These are phyloP conservation scores for Azemiops feae DNA, from an alignment of 2,113 vertebrate genomes.

Conservation along the genomic window DNA sequence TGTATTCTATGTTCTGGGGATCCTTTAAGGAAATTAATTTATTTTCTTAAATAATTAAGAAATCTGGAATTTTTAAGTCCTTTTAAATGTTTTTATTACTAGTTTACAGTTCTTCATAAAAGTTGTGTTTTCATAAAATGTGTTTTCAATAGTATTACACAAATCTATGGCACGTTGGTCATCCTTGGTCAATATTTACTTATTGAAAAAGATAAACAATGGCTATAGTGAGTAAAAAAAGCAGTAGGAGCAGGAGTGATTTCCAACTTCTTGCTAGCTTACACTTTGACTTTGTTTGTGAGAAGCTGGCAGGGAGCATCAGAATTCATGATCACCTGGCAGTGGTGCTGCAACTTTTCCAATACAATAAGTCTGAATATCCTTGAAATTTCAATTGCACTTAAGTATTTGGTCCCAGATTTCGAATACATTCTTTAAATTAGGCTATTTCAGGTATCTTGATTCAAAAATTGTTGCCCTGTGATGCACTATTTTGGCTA, in stretches of 20 bases:
- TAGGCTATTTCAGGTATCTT: neutral
- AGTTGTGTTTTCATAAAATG: neutral
- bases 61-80: neutral
- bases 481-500: neutral
- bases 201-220: neutral
- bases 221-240: neutral
- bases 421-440: neutral
- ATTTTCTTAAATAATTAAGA: neutral
- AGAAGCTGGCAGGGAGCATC: neutral
- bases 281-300: neutral
- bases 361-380: neutral
- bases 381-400: neutral
- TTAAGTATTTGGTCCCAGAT: neutral
- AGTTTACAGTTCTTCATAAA: neutral
- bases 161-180: neutral
- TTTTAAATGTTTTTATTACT: neutral
- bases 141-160: neutral
- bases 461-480: neutral
- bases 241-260: neutral
- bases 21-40: too few species aligned
- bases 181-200: neutral
- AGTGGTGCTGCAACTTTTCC: neutral
- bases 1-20: neutral
- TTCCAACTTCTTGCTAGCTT: neutral
- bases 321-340: neutral